A percentile compares a stretch with the other conserved stretches of the same genome.
phyloP scores from a whole-genome alignment of 2,113 vertebrate species.

The Rissa tridactyla region DNA sequence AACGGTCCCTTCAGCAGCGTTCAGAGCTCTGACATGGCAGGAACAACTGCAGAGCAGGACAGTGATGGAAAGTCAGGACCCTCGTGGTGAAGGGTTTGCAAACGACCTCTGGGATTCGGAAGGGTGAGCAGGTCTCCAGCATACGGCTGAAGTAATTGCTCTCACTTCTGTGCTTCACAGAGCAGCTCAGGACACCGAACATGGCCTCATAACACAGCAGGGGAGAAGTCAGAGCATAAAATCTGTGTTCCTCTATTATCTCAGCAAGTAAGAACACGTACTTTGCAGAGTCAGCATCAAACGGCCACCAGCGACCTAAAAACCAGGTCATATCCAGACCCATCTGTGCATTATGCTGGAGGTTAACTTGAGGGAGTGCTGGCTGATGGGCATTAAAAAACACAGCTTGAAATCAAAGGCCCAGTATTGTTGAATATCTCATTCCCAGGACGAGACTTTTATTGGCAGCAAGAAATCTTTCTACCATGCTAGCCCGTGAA shows the following conservation, averaged over 20 bases:
- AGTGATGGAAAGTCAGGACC: not conserved
- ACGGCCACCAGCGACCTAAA: not conserved
- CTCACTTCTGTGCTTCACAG: not conserved
- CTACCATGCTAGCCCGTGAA: fast-evolving
- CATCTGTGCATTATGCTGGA: not conserved
- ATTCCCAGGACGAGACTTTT: not conserved
- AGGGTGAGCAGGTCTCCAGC: not conserved
- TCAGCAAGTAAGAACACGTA: fast-evolving
- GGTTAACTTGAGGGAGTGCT: not conserved
- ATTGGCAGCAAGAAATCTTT: not conserved
- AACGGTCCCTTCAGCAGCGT: not conserved
- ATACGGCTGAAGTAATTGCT: not conserved
- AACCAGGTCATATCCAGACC: not conserved
- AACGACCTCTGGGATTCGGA: not conserved
- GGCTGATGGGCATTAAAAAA: not conserved
- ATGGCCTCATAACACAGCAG: not conserved
- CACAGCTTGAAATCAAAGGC: not conserved
- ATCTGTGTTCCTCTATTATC: not conserved
- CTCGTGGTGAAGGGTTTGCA: not conserved
- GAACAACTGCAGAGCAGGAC: not conserved
- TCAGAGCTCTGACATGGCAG: not conserved
- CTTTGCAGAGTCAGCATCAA: not conserved
- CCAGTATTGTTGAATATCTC: not conserved
- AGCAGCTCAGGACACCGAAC: not conserved
- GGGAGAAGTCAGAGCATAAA: not conserved